phyloP scores from a whole-genome alignment of 2,113 vertebrate genomes.

The Pseudorhombus dupliciocellatus region DNA sequence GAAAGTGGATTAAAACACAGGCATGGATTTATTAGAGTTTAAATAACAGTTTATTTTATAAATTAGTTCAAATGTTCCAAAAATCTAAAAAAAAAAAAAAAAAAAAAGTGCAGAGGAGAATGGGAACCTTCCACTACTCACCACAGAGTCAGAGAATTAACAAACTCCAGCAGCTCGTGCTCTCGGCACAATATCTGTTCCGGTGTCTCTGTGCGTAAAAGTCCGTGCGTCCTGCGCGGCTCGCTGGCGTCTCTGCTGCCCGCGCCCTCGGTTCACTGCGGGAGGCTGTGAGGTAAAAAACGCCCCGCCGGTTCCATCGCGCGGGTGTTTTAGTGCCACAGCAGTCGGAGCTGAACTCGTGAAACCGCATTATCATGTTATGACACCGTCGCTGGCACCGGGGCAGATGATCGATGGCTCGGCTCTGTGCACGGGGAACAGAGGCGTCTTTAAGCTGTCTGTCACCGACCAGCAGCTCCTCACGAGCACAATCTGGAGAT shows the following conservation, averaged over 20 bases:
- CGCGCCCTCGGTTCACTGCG: conserved; percentile 43
- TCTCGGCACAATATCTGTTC: conserved; percentile 3
- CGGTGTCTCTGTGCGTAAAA: conserved; percentile 52
- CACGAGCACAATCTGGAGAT: conserved; percentile 45
- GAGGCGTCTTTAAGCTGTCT: conserved; percentile 52
- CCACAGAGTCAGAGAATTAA: conserved; percentile 34
- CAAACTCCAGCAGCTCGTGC: neutral
- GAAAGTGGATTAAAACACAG: conserved; percentile 7
- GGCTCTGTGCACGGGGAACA: conserved; percentile 49
- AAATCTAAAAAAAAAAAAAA: neutral
- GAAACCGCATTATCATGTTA: conserved; percentile 71
- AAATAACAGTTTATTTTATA: fast-evolving
- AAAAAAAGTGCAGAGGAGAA: neutral
- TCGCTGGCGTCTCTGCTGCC: conserved; percentile 22
- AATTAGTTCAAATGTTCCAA: neutral
- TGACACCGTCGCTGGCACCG: conserved; percentile 67
- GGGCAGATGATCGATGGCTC: conserved; percentile 66
- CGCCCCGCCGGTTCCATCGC: conserved; percentile 59
- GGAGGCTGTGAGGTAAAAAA: conserved; percentile 62
- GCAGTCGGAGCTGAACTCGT: conserved; percentile 58
- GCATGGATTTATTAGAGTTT: neutral
- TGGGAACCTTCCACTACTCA: conserved; percentile 61
- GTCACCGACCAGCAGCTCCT: conserved; percentile 55
- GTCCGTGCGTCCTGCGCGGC: conserved; percentile 48
- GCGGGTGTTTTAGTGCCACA: conserved; percentile 43